Evolutionary conservation across 2,888 invertebrate species (phyloP).

Genomic region (Cotesia congregata): DNA sequence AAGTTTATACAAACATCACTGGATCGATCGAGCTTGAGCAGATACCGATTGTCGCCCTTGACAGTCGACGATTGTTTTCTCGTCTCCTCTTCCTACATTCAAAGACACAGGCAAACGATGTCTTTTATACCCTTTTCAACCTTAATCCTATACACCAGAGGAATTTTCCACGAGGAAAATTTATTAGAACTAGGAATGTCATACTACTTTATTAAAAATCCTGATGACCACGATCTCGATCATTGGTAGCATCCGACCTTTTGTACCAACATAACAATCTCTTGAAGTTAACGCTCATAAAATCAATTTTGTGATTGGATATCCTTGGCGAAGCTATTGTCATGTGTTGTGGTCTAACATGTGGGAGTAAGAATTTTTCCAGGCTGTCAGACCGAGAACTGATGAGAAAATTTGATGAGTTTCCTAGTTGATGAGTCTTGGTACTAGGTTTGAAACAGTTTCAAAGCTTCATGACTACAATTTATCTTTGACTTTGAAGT

Average conservation of each 20-base stretch:
- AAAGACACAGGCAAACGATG: background rate
- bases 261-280: background rate
- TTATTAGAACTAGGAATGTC: background rate
- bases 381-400: background rate
- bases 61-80: constrained; percentile 45
- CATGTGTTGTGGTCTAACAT: background rate
- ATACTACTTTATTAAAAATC: background rate
- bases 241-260: background rate
- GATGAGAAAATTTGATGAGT: constrained; percentile 10
- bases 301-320: constrained; percentile 10
- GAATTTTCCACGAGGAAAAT: background rate
- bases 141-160: background rate
- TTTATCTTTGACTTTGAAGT: background rate
- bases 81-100: background rate
- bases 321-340: constrained; percentile 14
- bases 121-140: background rate
- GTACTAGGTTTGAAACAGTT: background rate
- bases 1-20: constrained; percentile 23
- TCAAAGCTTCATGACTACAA: background rate
- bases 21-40: constrained; percentile 7
- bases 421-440: background rate
- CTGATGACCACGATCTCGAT: background rate
- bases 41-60: constrained; percentile 42
- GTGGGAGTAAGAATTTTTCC: constrained; percentile 7
- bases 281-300: background rate